A percentile compares a stretch with the other conserved stretches of the same genome.
These are phyloP conservation scores for Coleophora deauratella DNA, from an alignment of 2,888 invertebrate genomes.

Conservation along the genomic window DNA sequence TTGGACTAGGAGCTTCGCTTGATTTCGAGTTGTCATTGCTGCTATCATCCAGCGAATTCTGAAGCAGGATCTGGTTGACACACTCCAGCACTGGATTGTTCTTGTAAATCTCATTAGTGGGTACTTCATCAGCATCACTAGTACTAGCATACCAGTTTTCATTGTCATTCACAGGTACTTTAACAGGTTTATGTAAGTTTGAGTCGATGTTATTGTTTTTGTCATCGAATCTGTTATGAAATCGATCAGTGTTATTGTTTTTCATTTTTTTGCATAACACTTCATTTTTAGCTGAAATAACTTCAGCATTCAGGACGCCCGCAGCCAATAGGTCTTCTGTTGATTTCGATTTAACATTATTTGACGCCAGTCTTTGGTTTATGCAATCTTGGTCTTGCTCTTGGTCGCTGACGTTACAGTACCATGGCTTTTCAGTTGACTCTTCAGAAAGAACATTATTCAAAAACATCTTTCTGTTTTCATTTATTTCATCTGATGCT, in stretches of 20 bases:
- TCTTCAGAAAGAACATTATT: conserved; percentile 61
- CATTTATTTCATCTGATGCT: conserved; percentile 62
- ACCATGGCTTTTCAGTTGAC: conserved; percentile 63
- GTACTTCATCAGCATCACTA: conserved; percentile 84
- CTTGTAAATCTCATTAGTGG: conserved; percentile 79
- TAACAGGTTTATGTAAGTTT: conserved; percentile 31
- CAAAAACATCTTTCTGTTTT: conserved; percentile 58
- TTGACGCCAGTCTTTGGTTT: conserved; percentile 45
- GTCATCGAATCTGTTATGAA: conserved; percentile 39
- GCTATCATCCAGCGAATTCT: conserved; percentile 79
- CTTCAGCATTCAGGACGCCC: conserved; percentile 42
- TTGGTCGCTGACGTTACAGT: conserved; percentile 67
- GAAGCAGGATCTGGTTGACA: conserved; percentile 87
- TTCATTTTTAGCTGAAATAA: conserved; percentile 62
- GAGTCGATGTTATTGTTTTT: conserved; percentile 51
- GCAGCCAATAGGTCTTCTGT: conserved; percentile 48
- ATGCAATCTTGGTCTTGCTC: conserved; percentile 60
- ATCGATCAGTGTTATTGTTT: conserved; percentile 42
- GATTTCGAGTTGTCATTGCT: conserved; percentile 65
- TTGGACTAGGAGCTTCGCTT: conserved; percentile 64
- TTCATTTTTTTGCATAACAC: conserved; percentile 54
- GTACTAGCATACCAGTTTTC: conserved; percentile 88
- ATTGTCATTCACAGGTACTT: conserved; percentile 56
- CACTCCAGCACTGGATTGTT: conserved; percentile 91
- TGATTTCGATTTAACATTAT: conserved; percentile 48